Evolutionary conservation across 2,888 invertebrate genomes (phyloP), one percentile per base, ranked within the genome.

Genomic region (Helleia helle): DNA sequence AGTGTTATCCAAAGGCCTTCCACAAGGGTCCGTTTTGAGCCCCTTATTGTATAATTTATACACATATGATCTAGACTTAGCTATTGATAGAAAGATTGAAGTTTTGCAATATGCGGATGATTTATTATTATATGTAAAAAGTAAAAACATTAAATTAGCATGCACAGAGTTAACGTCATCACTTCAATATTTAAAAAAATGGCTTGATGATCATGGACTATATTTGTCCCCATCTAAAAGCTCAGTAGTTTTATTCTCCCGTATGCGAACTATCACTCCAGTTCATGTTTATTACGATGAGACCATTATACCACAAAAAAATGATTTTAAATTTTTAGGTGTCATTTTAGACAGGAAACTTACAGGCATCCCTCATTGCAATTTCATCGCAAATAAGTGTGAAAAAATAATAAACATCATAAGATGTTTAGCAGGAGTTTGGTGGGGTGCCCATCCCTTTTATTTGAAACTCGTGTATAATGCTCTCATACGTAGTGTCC

Each of bases 71-170:
- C 24, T 39, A 13, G 30, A 29, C 4, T 2, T 12, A 18, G 28
- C 8, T n/a, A 12, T 38, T 2, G 6, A 28, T 8, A 6, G 5
- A n/a, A 28, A 13, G 15, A 28, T 28, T n/a, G 14, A 38, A 4
- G n/a, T 38, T 7, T 22, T 38, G 7, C 38, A 28, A 18, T 38
- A 38, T 29, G 28, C 38, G 2, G 38, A 38, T 28, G 38, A 38
- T 17, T 8, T 27, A 5, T 15, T 28, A 2, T 7, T 38, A 2
- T 38, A 28, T 18, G 8, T 11, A 2, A 11, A 9, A 8, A 22
- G 28, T 38, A 4, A 8, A n/a, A 15, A 13, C 22, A 8, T 38
- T 9, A 17, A 28, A 2, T 9, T 8, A n/a, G 38, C 38, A 3
- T 17, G 18, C 8, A 4, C 5, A 4, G 15, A 31, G 7, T 8